Evolutionary conservation across 2,888 invertebrate genomes (phyloP).

Genomic region (Branchellion lobata): DNA sequence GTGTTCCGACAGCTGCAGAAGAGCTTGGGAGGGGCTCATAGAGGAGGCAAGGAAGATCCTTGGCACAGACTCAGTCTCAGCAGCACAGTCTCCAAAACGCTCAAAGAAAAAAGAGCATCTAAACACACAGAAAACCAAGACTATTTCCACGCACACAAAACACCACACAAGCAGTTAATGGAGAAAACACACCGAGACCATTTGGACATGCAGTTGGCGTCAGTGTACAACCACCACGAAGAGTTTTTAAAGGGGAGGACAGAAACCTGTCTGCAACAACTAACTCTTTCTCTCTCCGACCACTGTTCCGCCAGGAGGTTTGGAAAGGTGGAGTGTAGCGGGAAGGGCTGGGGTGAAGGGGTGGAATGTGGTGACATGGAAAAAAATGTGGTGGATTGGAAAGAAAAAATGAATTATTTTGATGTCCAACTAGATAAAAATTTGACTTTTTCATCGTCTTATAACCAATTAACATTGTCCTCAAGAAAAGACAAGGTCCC

Average conservation of each 20-base stretch:
- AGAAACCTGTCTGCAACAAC: constrained; percentile 60
- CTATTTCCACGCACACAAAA: not conserved
- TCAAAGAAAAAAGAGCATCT: constrained; percentile 54
- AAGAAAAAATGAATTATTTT: too few relatives aligned
- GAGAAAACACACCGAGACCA: constrained; percentile 59
- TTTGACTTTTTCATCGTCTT: too few relatives aligned
- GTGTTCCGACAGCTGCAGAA: too few relatives aligned
- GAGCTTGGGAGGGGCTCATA: not conserved
- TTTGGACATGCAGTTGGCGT: constrained; percentile 61
- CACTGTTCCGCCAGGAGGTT: constrained; percentile 54
- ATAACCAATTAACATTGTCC: too few relatives aligned
- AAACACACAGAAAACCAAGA: not conserved
- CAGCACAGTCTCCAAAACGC: constrained; percentile 58
- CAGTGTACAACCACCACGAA: constrained; percentile 61
- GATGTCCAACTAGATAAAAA: too few relatives aligned
- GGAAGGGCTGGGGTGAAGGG: not conserved
- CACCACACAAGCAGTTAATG: not conserved
- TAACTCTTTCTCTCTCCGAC: constrained; percentile 58
- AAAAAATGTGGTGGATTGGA: not conserved
- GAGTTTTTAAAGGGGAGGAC: constrained; percentile 58
- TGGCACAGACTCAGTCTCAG: constrained; percentile 59
- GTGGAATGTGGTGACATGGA: not conserved
- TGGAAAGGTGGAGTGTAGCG: not conserved
- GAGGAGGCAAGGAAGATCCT: constrained; percentile 52
- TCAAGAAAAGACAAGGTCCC: too few relatives aligned